Conservation (phyloP, 2,797 vertebrate genomes). For the Poecilia picta region DNA sequence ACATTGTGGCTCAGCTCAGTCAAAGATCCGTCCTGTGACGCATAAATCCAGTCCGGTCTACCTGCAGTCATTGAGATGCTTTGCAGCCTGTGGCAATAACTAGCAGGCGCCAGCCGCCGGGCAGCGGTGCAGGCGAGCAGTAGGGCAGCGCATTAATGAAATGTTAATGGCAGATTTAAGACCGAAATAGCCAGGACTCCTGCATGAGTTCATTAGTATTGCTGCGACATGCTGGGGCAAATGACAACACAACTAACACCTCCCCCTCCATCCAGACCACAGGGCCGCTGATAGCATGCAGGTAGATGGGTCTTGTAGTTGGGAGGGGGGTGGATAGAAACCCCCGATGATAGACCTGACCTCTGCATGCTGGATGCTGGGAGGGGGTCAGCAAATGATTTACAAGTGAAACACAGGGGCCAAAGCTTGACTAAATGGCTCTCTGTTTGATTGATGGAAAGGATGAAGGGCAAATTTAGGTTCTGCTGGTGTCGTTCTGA, state of each 20-base stretch:
- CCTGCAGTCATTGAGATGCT: conserved; percentile 78
- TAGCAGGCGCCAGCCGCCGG: conserved; percentile 83
- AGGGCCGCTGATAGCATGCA: conserved; percentile 74
- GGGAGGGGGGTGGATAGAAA: conserved; percentile 26
- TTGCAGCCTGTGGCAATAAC: conserved; percentile 82
- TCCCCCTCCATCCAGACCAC: conserved; percentile 50
- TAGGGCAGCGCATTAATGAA: conserved; percentile 95
- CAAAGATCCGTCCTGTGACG: conserved; percentile 11
- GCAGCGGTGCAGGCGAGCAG: conserved; percentile 83
- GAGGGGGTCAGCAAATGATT: conserved; percentile 65
- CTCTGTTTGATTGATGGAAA: conserved; percentile 52
- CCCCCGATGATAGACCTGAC: conserved; percentile 65
- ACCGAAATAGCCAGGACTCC: conserved; percentile 93
- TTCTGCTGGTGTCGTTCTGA: neutral
- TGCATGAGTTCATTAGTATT: conserved; percentile 95
- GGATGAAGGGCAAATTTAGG: conserved; percentile 42
- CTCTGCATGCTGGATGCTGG: conserved; percentile 59
- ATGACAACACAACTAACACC: conserved; percentile 77
- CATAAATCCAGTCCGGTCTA: conserved; percentile 31
- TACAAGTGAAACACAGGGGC: conserved; percentile 46
- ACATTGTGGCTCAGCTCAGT: neutral
- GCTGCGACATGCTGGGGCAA: conserved; percentile 85
- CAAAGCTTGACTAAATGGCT: conserved; percentile 16
- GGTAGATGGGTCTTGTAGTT: conserved; percentile 76
- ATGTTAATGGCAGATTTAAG: conserved; percentile 99